Conservation (phyloP, 2,797 vertebrate species). For the Podarcis lilfordi region DNA sequence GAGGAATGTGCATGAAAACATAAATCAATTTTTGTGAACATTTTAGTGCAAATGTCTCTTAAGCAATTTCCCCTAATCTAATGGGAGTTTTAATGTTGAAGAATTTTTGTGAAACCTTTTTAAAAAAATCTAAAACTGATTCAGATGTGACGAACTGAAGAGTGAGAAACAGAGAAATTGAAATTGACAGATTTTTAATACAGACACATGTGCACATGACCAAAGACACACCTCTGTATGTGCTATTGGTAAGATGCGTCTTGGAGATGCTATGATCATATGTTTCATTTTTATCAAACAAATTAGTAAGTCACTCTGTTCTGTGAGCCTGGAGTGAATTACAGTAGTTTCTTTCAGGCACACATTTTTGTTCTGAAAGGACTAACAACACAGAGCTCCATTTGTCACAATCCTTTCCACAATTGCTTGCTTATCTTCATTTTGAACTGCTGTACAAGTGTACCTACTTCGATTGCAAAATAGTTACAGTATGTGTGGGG, state of each 20-base stretch:
- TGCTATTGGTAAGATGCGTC: not conserved
- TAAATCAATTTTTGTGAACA: too few relatives aligned
- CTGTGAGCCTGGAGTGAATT: not conserved
- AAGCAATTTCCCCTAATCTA: too few relatives aligned
- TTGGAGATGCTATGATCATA: not conserved
- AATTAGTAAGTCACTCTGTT: not conserved
- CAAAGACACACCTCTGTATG: too few relatives aligned
- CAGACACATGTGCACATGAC: too few relatives aligned
- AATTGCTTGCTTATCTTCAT: not conserved
- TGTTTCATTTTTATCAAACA: not conserved
- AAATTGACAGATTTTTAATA: too few relatives aligned
- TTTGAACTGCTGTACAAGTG: not conserved
- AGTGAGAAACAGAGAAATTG: too few relatives aligned
- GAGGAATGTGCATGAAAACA: too few relatives aligned
- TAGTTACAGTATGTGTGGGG: not conserved
- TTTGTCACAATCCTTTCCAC: not conserved
- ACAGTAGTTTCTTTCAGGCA: not conserved
- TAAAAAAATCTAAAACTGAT: too few relatives aligned
- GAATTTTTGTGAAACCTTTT: too few relatives aligned
- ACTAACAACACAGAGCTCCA: not conserved
- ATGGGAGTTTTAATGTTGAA: too few relatives aligned
- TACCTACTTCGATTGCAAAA: not conserved
- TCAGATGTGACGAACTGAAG: too few relatives aligned
- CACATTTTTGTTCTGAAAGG: not conserved
- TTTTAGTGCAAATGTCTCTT: too few relatives aligned